Conservation (phyloP, 2,888 invertebrate genomes). For the Bombylius major region DNA sequence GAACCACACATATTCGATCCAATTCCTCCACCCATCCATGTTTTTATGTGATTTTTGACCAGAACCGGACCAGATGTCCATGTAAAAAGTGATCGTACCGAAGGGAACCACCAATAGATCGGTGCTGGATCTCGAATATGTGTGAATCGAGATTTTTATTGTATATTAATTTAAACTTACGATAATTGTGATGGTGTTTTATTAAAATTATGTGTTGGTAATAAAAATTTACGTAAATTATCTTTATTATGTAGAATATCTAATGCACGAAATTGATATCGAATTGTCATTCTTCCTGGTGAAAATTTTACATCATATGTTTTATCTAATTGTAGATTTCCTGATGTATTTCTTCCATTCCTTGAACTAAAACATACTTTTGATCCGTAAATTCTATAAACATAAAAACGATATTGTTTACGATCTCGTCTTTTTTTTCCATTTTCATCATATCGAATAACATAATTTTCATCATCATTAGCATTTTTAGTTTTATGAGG, state of each 20-base stretch:
- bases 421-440: background rate
- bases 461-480: background rate
- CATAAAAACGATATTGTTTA: background rate
- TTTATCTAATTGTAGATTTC: background rate
- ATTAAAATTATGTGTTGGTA: conserved; percentile 3
- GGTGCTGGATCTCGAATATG: no score
- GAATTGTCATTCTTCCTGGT: conserved; percentile 23
- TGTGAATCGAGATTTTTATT: background rate
- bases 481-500: background rate
- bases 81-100: no score
- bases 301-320: conserved; percentile 20
- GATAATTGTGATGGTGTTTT: background rate
- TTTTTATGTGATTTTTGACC: no score
- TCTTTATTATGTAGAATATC: conserved; percentile 14
- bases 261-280: conserved; percentile 27
- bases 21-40: no score
- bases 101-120: no score
- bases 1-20: no score
- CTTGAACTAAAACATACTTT: background rate
- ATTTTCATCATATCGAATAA: background rate
- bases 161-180: background rate
- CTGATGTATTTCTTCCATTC: background rate
- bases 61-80: no score
- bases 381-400: background rate
- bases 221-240: conserved; percentile 3